These are phyloP conservation scores for Athene noctua DNA, from an alignment of 2,113 vertebrate genomes.

Conservation along the genomic window DNA sequence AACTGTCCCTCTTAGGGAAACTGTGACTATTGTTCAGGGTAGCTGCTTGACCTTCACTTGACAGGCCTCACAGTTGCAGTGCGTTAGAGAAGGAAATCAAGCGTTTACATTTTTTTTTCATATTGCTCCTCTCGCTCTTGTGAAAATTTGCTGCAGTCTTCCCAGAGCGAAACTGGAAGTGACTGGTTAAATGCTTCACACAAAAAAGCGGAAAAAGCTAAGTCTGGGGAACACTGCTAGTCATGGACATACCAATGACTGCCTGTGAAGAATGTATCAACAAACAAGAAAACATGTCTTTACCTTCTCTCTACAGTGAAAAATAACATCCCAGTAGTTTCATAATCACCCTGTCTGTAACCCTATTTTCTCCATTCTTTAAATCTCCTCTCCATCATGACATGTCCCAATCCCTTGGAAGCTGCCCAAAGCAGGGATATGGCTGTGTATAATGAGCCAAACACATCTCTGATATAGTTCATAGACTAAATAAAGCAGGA, in stretches of 20 bases:
- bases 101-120: not conserved
- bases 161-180: not conserved
- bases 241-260: not conserved
- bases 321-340: not conserved
- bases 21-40: not conserved
- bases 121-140: not conserved
- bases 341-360: not conserved
- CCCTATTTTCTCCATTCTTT: not conserved
- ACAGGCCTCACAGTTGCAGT: not conserved
- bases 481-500: not conserved
- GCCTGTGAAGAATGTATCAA: not conserved
- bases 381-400: not conserved
- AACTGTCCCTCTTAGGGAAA: slow-evolving; percentile 22
- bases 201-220: not conserved
- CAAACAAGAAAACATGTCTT: not conserved
- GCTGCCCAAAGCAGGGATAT: not conserved
- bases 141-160: not conserved
- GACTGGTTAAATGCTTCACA: not conserved
- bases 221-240: not conserved
- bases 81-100: not conserved
- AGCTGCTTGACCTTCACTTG: slow-evolving; percentile 41
- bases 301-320: not conserved
- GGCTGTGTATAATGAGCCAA: not conserved
- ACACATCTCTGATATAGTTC: not conserved
- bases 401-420: not conserved